Evolutionary conservation across 2,888 invertebrate genomes (phyloP).

Genomic region (Lasioglossum vierecki): DNA sequence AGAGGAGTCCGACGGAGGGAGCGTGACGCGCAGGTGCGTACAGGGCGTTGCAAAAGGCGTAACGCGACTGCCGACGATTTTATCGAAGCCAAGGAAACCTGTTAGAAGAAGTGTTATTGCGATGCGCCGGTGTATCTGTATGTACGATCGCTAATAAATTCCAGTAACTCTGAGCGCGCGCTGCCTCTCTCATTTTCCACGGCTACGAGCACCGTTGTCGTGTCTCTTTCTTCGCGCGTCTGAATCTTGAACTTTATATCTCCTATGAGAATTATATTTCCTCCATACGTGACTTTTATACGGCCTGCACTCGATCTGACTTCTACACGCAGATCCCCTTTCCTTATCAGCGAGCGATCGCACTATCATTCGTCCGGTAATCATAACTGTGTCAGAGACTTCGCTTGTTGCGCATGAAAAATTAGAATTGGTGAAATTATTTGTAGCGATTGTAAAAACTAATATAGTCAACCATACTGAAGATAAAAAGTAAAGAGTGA

Average conservation of each 20-base stretch:
- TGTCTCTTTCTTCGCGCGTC: constrained; percentile 21
- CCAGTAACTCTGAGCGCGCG: constrained; percentile 67
- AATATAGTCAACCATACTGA: background rate
- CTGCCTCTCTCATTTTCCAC: constrained; percentile 63
- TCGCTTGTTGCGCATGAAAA: background rate
- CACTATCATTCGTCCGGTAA: background rate
- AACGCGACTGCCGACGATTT: constrained; percentile 78
- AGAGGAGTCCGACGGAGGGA: constrained; percentile 62
- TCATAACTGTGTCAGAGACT: background rate
- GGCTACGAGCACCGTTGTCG: constrained; percentile 30
- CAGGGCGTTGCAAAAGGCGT: constrained; percentile 76
- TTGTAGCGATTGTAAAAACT: background rate
- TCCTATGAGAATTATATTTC: background rate
- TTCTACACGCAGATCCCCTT: background rate
- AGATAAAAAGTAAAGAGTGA: background rate
- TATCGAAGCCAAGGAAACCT: constrained; percentile 79
- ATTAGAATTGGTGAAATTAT: background rate
- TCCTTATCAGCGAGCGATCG: background rate
- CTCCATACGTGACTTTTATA: background rate
- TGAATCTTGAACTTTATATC: constrained; percentile 10
- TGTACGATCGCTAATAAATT: constrained; percentile 81
- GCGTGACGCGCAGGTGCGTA: constrained; percentile 67
- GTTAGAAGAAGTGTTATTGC: constrained; percentile 82
- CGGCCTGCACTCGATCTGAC: background rate
- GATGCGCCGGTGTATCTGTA: constrained; percentile 78